Evolutionary conservation across 1,140 invertebrate species (phyloP).

Genomic region (Pseudomyrmex flavicornis): DNA sequence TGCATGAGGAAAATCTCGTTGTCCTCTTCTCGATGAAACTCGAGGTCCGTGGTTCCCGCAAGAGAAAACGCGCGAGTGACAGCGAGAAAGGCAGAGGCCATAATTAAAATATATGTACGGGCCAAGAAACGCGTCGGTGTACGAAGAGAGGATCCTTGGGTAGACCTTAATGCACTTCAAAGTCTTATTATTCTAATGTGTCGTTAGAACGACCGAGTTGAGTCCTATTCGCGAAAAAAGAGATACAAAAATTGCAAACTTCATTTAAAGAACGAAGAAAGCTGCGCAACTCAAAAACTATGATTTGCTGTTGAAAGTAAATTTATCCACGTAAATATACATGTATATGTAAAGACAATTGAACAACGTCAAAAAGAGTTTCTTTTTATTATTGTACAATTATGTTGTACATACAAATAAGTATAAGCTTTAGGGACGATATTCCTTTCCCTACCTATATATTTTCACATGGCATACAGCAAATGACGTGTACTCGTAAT

Average conservation of each 20-base stretch:
- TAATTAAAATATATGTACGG: conserved; percentile 54
- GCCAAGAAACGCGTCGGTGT: conserved; percentile 4
- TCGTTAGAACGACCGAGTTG: conserved; percentile 27
- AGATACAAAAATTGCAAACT: conserved; percentile 49
- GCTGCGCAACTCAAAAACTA: conserved; percentile 19
- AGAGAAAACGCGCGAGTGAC: conserved; percentile 21
- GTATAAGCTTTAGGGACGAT: not conserved
- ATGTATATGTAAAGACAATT: conserved; percentile 10
- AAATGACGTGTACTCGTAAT: not conserved
- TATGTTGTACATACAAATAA: no score
- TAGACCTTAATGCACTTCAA: conserved; percentile 53
- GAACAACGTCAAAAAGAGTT: not conserved
- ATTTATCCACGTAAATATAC: conserved; percentile 1
- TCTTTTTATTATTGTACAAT: no score
- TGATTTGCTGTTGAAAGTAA: conserved; percentile 17
- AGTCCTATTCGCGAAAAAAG: conserved; percentile 15
- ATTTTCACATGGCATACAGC: no score
- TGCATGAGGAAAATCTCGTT: conserved; percentile 34
- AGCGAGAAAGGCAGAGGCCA: conserved; percentile 20
- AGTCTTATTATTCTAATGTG: conserved; percentile 60
- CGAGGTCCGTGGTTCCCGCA: not conserved
- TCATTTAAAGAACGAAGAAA: conserved; percentile 32
- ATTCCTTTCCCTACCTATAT: not conserved
- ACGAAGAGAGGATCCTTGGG: conserved; percentile 25
- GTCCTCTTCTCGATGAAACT: conserved; percentile 21